phyloP scores from a whole-genome alignment of 2,113 vertebrate genomes.

The Crotalus tigris region DNA sequence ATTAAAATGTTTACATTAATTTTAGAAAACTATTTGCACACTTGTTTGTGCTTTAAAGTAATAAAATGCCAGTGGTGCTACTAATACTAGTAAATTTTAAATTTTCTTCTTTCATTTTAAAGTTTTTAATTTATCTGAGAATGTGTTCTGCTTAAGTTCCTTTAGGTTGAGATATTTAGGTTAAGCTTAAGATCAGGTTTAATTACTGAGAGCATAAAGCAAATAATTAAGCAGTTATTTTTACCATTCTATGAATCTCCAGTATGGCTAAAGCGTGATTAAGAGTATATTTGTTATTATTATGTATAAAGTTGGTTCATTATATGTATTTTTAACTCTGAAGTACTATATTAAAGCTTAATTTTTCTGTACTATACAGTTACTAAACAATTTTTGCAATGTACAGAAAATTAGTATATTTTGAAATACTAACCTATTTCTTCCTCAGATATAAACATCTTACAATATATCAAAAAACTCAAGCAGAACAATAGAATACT shows the following conservation, averaged over 20 bases:
- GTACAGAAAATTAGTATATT: not conserved
- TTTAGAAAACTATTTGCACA: not conserved
- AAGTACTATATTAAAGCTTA: not conserved
- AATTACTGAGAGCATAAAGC: not conserved
- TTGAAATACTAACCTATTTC: not conserved
- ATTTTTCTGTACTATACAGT: not conserved
- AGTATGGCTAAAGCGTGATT: slow-evolving; percentile 12
- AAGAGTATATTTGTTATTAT: slow-evolving; percentile 14
- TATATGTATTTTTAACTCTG: not conserved
- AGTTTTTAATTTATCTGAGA: not conserved
- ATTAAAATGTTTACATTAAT: not conserved
- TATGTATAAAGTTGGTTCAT: not conserved
- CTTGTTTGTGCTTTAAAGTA: not conserved
- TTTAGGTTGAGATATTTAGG: slow-evolving; percentile 4
- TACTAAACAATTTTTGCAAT: not conserved
- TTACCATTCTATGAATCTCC: slow-evolving; percentile 5
- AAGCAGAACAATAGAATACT: not conserved
- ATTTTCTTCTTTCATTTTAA: slow-evolving; percentile 2
- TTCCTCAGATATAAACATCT: not conserved
- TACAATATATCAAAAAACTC: not conserved
- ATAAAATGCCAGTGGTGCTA: not conserved
- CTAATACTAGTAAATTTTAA: not conserved
- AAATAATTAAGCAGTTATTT: slow-evolving; percentile 6
- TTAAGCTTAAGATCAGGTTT: not conserved
- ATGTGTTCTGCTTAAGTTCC: not conserved